These are phyloP conservation scores for Lepilemur septentrionalis DNA, from an alignment of 2,797 vertebrate species.

Conservation along the genomic window DNA sequence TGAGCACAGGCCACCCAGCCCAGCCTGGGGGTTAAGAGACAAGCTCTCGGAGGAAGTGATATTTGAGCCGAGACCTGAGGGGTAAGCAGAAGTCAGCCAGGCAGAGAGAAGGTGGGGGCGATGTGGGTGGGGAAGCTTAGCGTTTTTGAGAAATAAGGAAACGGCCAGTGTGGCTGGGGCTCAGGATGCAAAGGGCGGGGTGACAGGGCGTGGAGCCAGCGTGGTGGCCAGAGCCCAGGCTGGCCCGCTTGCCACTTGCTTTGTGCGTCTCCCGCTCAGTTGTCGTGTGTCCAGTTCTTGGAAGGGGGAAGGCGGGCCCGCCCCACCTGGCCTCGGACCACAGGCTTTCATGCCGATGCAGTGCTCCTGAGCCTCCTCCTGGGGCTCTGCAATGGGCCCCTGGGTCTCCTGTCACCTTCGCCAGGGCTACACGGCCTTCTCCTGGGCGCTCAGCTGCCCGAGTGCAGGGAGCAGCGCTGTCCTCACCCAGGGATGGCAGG, in stretches of 20 bases:
- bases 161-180: neutral
- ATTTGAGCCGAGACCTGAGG: neutral
- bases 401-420: neutral
- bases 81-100: neutral
- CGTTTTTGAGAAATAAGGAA: constrained; percentile 38
- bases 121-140: neutral
- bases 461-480: neutral
- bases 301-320: neutral
- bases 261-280: neutral
- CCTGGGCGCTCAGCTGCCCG: neutral
- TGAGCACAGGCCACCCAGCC: neutral
- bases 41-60: neutral
- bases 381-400: neutral
- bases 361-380: neutral
- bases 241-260: neutral
- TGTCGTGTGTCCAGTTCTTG: neutral
- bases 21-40: neutral
- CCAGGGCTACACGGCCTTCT: neutral
- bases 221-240: neutral
- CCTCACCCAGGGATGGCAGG: neutral
- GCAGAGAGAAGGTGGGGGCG: neutral
- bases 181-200: neutral
- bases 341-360: neutral
- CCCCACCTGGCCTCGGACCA: neutral
- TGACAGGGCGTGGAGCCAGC: neutral